Base-by-base conservation (phyloP, 2,113 vertebrate species). In the Psephotus haematonotus region DNA sequence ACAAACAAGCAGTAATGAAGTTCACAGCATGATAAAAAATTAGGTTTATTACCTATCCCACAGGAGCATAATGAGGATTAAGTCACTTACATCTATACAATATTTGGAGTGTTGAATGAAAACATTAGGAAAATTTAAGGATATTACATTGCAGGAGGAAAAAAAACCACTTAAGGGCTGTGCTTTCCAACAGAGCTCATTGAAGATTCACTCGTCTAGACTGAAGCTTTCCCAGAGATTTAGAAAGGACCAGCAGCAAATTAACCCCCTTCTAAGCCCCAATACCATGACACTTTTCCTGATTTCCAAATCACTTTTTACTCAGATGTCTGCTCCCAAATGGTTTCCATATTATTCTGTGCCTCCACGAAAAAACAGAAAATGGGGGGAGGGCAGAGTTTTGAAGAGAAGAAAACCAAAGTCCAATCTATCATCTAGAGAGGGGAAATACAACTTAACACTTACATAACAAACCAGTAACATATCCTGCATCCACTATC, bases 161-260 rank as follows among this genome's bases (percentile, higher is more conserved):
- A 55, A 91, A 46, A 44, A 35, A 25, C 17, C 18, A 86, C 31
- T 86, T 64, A 77, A 93, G 46, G n/a, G 43, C 52, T 68, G 53
- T 85, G 52, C 65, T 91, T 88, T 79, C 49, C 49, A 93, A 44
- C 43, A 78, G 19, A 84, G 63, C 25, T 93, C 86, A 88, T 0
- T 91, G 77, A 92, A 89, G 86, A 93, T 65, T 86, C 70, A n/a
- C 44, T 91, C 76, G 83, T 92, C 86, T 89, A 94, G 88, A 94
- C 67, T 79, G 65, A 94, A 89, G 80, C 55, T 90, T 87, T 91
- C 62, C 28, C 41, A 79, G 65, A 86, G 83, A 82, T 68, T 93
- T 76, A 91, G n/a, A 46, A 86, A 93, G 59, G 53, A 84, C 59
- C 27, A 85, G 41, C 9, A 93, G 67, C 69, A 50, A 76, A 65